Base-by-base conservation (phyloP, 2,797 vertebrate genomes). In the Manis crassicaudata region DNA sequence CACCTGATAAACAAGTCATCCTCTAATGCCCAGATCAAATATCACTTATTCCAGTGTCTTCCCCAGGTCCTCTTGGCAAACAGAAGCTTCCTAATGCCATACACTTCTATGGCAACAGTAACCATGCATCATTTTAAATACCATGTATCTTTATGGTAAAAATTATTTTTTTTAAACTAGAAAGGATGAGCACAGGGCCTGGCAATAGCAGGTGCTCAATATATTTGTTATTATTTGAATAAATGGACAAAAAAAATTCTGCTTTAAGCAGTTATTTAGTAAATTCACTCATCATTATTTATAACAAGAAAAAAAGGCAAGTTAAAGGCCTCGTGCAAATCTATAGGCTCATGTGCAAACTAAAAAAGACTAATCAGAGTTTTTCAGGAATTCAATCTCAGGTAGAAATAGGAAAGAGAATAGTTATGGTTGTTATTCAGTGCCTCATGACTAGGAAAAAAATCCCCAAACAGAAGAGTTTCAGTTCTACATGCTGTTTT, bases 361-460 rank as follows among this genome's bases (percentile, higher is more conserved):
- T 87, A 13, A 60, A 94, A 87, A 88, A 29, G 58, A 43, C 35
- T 56, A 75, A 70, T 79, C 27, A 81, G 43, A 85, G 29, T 40
- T 79, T 94, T 82, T 95, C 70, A 90, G 72, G 94, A 96, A 96
- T 81, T 75, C 52, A 96, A 16, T 63, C 93, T 75, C 60, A 93
- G 13, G 58, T 89, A 85, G 68, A 96, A 97, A 92, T 56, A 81
- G 27, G 21, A 91, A 91, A 83, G 58, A 94, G 54, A 40, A 96
- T 58, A 89, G 81, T 94, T 60, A 85, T 95, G 56, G 58, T 89
- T 96, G 58, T 89, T 96, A 77, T 11, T 92, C 13, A 91, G 54
- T 79, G 90, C 90, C 94, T 85, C 7, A 2, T 87, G 72, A 97
- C 54, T 27, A 37, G 60, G 68, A 76, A 35, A 43, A 77, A 56